These are phyloP conservation scores for Tuberolachnus salignus DNA, from an alignment of 2,888 invertebrate genomes.

Conservation along the genomic window DNA sequence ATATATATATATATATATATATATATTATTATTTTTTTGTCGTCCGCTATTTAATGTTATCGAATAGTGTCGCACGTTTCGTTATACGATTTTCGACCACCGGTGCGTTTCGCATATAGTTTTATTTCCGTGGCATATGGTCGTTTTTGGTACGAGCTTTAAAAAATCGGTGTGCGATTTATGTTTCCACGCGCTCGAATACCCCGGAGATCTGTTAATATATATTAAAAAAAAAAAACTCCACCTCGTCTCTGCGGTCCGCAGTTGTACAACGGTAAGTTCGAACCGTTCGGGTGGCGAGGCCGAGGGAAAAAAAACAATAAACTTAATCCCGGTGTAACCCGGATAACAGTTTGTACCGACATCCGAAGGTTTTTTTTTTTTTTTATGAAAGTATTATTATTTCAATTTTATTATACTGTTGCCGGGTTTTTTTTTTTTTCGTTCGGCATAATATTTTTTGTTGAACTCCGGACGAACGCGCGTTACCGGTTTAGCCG, in stretches of 20 bases:
- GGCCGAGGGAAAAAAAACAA: no score
- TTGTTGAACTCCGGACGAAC: background rate
- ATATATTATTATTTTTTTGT: no score
- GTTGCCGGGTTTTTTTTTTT: background rate
- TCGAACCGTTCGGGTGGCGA: background rate
- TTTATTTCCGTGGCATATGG: background rate
- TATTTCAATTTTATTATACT: no score
- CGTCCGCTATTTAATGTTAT: background rate
- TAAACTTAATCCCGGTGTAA: constrained; percentile 41
- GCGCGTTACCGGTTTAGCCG: background rate
- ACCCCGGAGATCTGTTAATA: constrained; percentile 8
- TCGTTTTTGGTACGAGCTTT: constrained; percentile 1
- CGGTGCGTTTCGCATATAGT: background rate
- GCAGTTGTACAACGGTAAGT: background rate
- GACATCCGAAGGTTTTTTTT: background rate
- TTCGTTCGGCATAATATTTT: background rate
- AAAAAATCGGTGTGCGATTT: constrained; percentile 14
- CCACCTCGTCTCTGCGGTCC: background rate
- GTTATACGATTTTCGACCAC: background rate
- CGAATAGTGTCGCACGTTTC: background rate
- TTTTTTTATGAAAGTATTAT: no score
- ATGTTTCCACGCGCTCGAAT: background rate
- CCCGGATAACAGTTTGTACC: constrained; percentile 1
- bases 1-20: no score
- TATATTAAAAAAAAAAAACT: no score